phyloP scores from a whole-genome alignment of 1,140 invertebrate genomes.

The Sinella curviseta region DNA sequence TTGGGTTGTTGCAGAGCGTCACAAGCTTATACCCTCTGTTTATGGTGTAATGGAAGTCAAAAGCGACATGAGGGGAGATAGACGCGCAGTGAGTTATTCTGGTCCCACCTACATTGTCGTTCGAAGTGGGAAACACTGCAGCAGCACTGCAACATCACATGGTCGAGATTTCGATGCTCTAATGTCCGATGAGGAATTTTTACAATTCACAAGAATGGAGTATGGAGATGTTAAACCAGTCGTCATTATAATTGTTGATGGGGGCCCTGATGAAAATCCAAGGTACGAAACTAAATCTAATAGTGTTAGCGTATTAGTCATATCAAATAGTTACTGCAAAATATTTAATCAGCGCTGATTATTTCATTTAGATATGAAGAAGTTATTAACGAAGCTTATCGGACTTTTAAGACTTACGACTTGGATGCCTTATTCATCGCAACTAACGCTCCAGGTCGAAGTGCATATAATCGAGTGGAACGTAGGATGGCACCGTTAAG shows the following conservation, averaged over 20 bases:
- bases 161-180: conserved; percentile 52
- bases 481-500: conserved; percentile 55
- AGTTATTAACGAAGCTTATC: conserved; percentile 52
- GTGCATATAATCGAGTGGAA: conserved; percentile 53
- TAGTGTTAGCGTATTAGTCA: not conserved
- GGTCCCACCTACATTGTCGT: conserved; percentile 57
- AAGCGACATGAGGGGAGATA: not conserved
- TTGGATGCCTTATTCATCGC: conserved; percentile 56
- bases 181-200: conserved; percentile 48
- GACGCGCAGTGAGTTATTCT: conserved; percentile 46
- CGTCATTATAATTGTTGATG: conserved; percentile 53
- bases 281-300: conserved; percentile 48
- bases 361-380: conserved; percentile 48
- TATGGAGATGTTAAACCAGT: conserved; percentile 52
- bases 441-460: conserved; percentile 56
- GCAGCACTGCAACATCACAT: conserved; percentile 52
- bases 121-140: conserved; percentile 52
- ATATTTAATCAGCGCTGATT: conserved; percentile 5
- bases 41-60: not conserved
- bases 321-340: not conserved
- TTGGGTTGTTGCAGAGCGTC: conserved; percentile 53
- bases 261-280: conserved; percentile 56
- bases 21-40: conserved; percentile 53
- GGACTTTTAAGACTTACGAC: conserved; percentile 54
- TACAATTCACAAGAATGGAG: conserved; percentile 43